These are phyloP conservation scores for Montifringilla adamsi DNA, from an alignment of 2,113 vertebrate genomes.

Conservation along the genomic window DNA sequence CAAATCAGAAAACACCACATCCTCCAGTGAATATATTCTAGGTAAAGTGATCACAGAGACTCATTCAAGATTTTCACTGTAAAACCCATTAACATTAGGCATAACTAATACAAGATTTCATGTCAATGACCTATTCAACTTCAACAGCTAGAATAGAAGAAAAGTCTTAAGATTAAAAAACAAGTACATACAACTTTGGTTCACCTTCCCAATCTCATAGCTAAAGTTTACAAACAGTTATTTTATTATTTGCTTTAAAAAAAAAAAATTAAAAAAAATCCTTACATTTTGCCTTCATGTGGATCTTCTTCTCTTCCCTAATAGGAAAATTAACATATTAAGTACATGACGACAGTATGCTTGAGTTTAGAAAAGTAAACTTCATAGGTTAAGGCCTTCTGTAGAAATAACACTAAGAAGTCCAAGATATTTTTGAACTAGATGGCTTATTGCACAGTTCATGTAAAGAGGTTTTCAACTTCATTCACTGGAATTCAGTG, in stretches of 20 bases:
- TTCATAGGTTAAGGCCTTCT: neutral
- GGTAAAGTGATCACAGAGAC: neutral
- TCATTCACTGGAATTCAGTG: neutral
- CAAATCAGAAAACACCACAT: neutral
- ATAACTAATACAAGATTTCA: neutral
- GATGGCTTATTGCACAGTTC: neutral
- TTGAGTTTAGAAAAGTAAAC: slow-evolving; percentile 6
- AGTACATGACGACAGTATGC: neutral
- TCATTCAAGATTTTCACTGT: neutral
- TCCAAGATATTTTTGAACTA: neutral
- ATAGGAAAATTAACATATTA: slow-evolving; percentile 44
- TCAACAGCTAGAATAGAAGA: neutral
- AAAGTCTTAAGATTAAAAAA: neutral
- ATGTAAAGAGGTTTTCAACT: neutral
- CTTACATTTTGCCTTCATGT: slow-evolving; percentile 99
- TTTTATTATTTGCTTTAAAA: neutral
- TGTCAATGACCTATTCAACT: neutral
- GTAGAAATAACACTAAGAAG: neutral
- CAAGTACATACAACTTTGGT: neutral
- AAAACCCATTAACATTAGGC: slow-evolving; percentile 31
- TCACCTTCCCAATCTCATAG: neutral
- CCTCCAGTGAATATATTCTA: neutral
- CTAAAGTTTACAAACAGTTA: neutral
- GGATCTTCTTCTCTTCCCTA: slow-evolving; percentile 96
- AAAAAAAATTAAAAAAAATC: neutral